Evolutionary conservation across 2,797 vertebrate species (phyloP), one percentile per base, ranked within the genome.

Genomic region (Periparus ater): DNA sequence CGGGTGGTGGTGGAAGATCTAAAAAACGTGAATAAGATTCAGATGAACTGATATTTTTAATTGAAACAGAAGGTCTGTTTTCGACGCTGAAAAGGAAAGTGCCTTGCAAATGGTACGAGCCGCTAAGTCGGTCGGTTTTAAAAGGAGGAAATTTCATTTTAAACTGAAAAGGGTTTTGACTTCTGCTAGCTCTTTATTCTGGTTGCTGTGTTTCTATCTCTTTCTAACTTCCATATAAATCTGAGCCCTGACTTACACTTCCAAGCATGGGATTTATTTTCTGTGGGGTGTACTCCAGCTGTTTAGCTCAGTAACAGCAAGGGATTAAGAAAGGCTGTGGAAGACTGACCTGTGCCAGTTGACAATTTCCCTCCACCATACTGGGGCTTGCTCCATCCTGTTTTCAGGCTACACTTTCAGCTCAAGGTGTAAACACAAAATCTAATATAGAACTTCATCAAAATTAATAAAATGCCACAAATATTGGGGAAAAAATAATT

Each of bases 1-100:
- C 99, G 53, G 99, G 99, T 96, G 99, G 99, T 97, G 99, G 99
- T 98, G 99, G 99, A 98, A 99, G 99, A 98, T 99, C 99, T 99
- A 98, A 98, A 98, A 98, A 98, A 98, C 1, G 97, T 97, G 97
- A 98, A 98, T 97, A 98, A 97, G 75, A 92, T 98, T 98, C 94
- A 98, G 95, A 94, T 96, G 87, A 89, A 96, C 97, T 98, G 91
- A 60, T 42, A 89, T 96, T 94, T 96, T 54, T 51, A 93, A 89
- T 57, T 26, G 93, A 97, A 95, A 94, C 85, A 96, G 89, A 97
- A 88, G 63, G 93, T 96, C 95, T 91, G 73, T 19, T 96, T 94
- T 96, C 51, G 65, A 96, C 15, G 26, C 53, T 92, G 94, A 96
- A 94, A 95, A 93, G 36, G 45, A 92, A 60, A 78, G 48, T 25